phyloP scores from a whole-genome alignment of 2,797 vertebrate genomes.

The Triplophysa yarkandensis region DNA sequence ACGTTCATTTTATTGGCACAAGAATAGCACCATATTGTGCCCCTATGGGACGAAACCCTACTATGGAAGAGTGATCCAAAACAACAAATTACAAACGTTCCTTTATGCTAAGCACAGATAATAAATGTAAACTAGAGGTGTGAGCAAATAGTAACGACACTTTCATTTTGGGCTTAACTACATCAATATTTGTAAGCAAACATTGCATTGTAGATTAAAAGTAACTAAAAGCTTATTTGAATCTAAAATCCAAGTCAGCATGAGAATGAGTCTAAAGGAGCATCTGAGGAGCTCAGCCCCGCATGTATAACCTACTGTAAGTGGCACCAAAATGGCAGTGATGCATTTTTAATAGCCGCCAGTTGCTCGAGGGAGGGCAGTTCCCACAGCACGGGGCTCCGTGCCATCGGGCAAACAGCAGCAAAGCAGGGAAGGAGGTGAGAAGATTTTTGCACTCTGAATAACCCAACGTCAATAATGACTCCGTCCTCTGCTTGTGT shows the following conservation, averaged over 20 bases:
- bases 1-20: too few relatives aligned
- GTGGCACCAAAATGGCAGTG: slow-evolving; percentile 55
- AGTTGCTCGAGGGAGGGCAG: slow-evolving; percentile 34
- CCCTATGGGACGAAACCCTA: too few relatives aligned
- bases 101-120: too few relatives aligned
- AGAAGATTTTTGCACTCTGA: slow-evolving; percentile 22
- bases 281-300: slow-evolving; percentile 33
- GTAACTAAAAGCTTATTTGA: not conserved
- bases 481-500: not conserved
- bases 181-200: not conserved
- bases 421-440: slow-evolving; percentile 31
- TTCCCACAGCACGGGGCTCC: slow-evolving; percentile 18
- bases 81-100: too few relatives aligned
- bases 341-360: slow-evolving; percentile 58
- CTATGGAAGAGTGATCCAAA: too few relatives aligned
- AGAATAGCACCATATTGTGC: too few relatives aligned
- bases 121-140: too few relatives aligned
- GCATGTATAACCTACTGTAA: slow-evolving; percentile 34
- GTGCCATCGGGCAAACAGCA: slow-evolving; percentile 15
- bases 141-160: too few relatives aligned
- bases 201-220: not conserved
- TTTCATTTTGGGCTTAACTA: too few relatives aligned
- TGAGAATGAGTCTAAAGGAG: too few relatives aligned
- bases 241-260: not conserved
- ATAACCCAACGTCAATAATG: slow-evolving; percentile 23